Conservation (phyloP, 2,888 invertebrate species). For the Eilema griseolum region DNA sequence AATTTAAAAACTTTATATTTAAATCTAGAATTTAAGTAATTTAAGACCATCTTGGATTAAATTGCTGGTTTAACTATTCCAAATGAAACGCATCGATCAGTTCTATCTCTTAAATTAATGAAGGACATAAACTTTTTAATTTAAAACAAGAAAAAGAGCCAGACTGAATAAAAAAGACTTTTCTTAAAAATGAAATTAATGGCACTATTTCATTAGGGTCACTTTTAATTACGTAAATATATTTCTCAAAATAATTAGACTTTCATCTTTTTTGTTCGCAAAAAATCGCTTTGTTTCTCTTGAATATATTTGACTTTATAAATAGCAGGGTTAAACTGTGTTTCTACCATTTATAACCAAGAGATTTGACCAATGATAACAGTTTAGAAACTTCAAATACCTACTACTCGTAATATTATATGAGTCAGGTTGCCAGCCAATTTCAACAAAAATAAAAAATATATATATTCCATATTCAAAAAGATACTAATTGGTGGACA, state of each 20-base stretch:
- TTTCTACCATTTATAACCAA: not conserved
- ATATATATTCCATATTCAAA: slow-evolving; percentile 11
- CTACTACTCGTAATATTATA: not conserved
- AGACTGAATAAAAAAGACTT: slow-evolving; percentile 34
- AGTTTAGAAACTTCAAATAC: not conserved
- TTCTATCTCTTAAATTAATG: slow-evolving; percentile 36
- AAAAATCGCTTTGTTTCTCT: slow-evolving; percentile 30
- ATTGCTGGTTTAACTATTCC: not conserved
- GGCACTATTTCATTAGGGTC: slow-evolving; percentile 56
- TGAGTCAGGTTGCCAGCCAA: not conserved
- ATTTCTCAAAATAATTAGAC: slow-evolving; percentile 41
- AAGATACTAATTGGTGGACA: slow-evolving; percentile 27
- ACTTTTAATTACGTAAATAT: slow-evolving; percentile 56
- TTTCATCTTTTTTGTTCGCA: slow-evolving; percentile 32
- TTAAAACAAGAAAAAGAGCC: slow-evolving; percentile 38
- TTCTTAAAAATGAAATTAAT: slow-evolving; percentile 55
- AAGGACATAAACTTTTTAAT: slow-evolving; percentile 47
- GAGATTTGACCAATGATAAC: not conserved
- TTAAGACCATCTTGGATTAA: not conserved
- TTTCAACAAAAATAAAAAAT: not conserved
- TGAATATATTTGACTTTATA: slow-evolving; percentile 16
- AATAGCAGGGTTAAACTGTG: not conserved
- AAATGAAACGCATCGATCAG: slow-evolving; percentile 13
- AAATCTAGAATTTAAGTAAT: not conserved
- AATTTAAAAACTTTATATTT: too few species aligned